Conservation (phyloP, 2,797 vertebrate species). For the Mormyrus hasselquistii region DNA sequence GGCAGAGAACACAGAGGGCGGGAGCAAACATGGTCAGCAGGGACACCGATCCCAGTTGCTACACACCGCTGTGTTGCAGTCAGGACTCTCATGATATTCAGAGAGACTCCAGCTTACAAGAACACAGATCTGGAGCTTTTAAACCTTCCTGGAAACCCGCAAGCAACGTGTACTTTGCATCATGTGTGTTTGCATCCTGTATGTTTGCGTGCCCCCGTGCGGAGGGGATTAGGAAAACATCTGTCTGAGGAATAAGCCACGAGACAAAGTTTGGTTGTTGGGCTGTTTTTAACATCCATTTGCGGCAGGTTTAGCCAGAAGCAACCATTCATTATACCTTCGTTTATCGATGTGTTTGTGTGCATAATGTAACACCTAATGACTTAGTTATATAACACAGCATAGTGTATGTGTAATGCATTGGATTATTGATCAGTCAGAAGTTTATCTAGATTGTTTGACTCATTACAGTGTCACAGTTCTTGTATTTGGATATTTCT, state of each 20-base stretch:
- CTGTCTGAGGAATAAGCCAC: neutral
- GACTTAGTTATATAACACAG: neutral
- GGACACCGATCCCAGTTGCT: neutral
- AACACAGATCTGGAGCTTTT: neutral
- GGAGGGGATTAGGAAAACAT: neutral
- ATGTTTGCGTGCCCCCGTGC: neutral
- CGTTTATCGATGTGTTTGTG: neutral
- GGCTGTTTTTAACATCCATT: neutral
- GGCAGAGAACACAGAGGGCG: neutral
- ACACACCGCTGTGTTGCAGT: neutral
- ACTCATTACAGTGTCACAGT: neutral
- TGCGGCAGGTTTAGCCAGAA: neutral
- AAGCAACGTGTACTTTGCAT: neutral
- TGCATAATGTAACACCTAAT: neutral
- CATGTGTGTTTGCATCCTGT: neutral
- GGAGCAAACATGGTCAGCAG: neutral
- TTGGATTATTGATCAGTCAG: neutral
- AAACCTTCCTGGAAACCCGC: neutral
- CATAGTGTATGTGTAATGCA: neutral
- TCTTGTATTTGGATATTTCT: neutral
- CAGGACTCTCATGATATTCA: neutral
- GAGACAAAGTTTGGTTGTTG: neutral
- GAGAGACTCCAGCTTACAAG: neutral
- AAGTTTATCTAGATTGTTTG: neutral
- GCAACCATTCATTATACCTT: neutral